Percentiles rank a stretch among this genome's conserved stretches.
phyloP scores from a whole-genome alignment of 2,797 vertebrate genomes.

The Geotrypetes seraphini region DNA sequence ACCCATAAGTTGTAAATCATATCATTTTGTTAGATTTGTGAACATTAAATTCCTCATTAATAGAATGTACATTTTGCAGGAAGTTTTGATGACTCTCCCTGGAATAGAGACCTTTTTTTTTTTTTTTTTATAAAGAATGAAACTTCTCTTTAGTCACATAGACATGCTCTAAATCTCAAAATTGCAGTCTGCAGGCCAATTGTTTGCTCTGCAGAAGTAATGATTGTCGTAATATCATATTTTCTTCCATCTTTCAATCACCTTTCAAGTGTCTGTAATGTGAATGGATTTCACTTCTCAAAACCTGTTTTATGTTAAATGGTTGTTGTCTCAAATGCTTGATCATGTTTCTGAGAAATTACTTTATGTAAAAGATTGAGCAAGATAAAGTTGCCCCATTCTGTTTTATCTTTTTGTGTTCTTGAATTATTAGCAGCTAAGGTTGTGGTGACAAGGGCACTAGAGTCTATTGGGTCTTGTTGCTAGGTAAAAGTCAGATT shows the following conservation, averaged over 20 bases:
- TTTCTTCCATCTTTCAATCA: conserved; percentile 52
- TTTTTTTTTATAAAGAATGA: no score
- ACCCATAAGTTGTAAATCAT: no score
- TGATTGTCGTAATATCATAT: conserved; percentile 35
- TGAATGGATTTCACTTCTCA: conserved; percentile 47
- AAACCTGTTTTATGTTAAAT: conserved; percentile 50
- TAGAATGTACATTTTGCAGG: no score
- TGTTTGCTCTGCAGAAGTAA: conserved; percentile 28
- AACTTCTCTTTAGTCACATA: not conserved
- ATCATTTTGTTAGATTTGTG: not conserved
- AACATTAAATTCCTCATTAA: no score
- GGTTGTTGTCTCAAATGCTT: conserved; percentile 49
- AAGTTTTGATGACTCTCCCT: no score
- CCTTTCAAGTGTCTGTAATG: conserved; percentile 48
- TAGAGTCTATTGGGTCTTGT: conserved; percentile 44
- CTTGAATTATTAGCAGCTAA: conserved; percentile 57
- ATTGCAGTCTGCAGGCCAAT: conserved; percentile 30
- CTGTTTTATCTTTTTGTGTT: conserved; percentile 60
- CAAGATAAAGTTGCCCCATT: conserved; percentile 60
- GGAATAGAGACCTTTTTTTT: conserved; percentile 11
- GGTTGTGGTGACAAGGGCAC: conserved; percentile 59
- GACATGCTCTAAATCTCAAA: conserved; percentile 25
- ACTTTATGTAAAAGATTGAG: conserved; percentile 57
- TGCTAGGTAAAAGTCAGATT: conserved; percentile 45
- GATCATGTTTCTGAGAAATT: conserved; percentile 69